Evolutionary conservation across 2,888 invertebrate genomes (phyloP), one percentile per base, ranked within the genome.

Genomic region (Notodonta ziczac): DNA sequence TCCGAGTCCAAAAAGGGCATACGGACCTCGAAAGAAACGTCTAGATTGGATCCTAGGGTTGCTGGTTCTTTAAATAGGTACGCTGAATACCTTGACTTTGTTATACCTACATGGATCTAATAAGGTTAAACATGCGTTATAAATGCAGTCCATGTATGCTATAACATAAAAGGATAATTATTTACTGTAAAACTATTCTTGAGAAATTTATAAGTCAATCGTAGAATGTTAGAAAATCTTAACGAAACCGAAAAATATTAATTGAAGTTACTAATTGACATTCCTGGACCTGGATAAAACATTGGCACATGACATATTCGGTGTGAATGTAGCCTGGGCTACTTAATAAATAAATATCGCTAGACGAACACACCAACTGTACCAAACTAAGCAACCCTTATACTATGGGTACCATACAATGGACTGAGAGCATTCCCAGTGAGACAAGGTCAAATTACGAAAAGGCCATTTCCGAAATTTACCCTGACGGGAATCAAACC

Each of bases 61-160:
- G 16, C 42, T 16, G 6, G 4, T n/a, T 16, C 24, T 13, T n/a
- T 13, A 32, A 12, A 32, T 1, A 16, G 10, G 35, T 35, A 55
- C 9, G 40, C n/a, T 54, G 54, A 54, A 39, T 54, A 46, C 62
- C 62, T n/a, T 62, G 56, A 51, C 62, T 58, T 62, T 62, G 51
- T 14, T 54, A 9, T n/a, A 35, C 6, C 5, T 35, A 53, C 13
- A 39, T 54, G 39, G 14, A 54, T 54, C 39, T 54, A 54, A 54
- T 39, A 39, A 54, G 13, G 8, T 53, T 53, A 39, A 50, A 16
- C 50, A 39, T n/a, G n/a, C 12, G 32, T 39, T 54, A 53, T 35
- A 35, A 6, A 48, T n/a, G 14, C 48, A n/a, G 5, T 13, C 1
- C 4, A 50, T 50, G 10, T 16, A 3, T 16, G 16, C 8, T 50